Conservation (phyloP, 37 sponge, comb jelly and placozoan species). For the Hexactinellida sp. region DNA sequence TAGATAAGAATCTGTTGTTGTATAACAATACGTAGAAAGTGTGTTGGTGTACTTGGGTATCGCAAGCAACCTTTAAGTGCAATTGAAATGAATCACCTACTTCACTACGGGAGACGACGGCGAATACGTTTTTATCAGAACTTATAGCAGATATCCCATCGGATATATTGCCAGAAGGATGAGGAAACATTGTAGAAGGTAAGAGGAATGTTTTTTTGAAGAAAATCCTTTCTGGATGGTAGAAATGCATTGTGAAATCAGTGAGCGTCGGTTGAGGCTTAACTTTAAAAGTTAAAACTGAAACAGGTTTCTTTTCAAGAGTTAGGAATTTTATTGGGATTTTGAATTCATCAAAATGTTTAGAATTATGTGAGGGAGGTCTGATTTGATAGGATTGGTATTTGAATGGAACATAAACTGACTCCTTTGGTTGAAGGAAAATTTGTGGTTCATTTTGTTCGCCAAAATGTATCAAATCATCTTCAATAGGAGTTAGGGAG, state of each 20-base stretch:
- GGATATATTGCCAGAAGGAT: not conserved
- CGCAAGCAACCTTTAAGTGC: not conserved
- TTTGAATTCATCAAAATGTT: not conserved
- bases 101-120: not conserved
- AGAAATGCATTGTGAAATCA: constrained; percentile 32
- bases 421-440: constrained; percentile 35
- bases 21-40: not conserved
- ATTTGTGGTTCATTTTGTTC: constrained; percentile 6
- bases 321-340: not conserved
- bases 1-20: not conserved
- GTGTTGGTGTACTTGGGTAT: not conserved
- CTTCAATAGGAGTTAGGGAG: not conserved
- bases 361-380: not conserved
- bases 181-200: not conserved
- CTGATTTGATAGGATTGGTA: constrained; percentile 23
- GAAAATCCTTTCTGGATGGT: constrained; percentile 42
- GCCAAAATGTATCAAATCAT: not conserved
- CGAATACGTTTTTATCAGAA: constrained; percentile 6
- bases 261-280: constrained; percentile 20
- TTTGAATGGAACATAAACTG: constrained; percentile 33
- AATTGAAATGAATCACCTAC: not conserved
- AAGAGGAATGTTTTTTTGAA: constrained; percentile 22
- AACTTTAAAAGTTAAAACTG: constrained; percentile 21
- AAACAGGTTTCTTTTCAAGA: constrained; percentile 18
- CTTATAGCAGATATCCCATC: not conserved